Percentiles rank a stretch among this genome's conserved stretches.
These are phyloP conservation scores for Temnothorax longispinosus DNA, from an alignment of 1,140 invertebrate genomes.

Conservation along the genomic window DNA sequence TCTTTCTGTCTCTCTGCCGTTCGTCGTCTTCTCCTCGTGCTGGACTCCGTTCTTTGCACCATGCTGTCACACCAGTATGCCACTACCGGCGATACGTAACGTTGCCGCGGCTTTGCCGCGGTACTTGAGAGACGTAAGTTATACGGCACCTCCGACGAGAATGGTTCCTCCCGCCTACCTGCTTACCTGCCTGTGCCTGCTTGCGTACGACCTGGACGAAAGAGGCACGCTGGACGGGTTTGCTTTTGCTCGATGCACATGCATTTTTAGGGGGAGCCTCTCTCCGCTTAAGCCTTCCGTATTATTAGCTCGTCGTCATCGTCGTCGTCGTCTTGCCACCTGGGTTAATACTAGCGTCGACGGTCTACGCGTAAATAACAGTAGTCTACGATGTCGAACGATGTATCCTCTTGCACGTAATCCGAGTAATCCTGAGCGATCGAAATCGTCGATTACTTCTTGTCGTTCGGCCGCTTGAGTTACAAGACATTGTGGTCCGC, in stretches of 20 bases:
- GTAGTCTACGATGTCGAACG: neutral
- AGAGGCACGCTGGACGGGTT: conserved; percentile 44
- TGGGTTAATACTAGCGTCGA: conserved; percentile 19
- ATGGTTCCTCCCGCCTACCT: conserved; percentile 10
- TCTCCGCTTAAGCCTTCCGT: conserved; percentile 41
- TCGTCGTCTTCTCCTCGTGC: conserved; percentile 29
- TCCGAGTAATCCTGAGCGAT: neutral
- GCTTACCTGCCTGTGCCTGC: neutral
- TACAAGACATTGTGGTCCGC: neutral
- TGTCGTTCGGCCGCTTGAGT: neutral
- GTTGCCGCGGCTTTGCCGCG: conserved; percentile 39
- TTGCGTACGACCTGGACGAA: conserved; percentile 10
- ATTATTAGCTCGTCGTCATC: conserved; percentile 42
- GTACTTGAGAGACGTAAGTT: conserved; percentile 50
- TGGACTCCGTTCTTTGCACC: conserved; percentile 51
- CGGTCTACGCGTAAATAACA: conserved; percentile 32
- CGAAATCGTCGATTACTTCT: neutral
- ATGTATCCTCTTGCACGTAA: conserved; percentile 14
- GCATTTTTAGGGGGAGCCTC: conserved; percentile 29
- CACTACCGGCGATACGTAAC: conserved; percentile 57
- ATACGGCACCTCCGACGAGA: conserved; percentile 32
- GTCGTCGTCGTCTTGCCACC: conserved; percentile 1
- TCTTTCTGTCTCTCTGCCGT: conserved; percentile 7
- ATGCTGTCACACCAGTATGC: conserved; percentile 50
- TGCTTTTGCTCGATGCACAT: conserved; percentile 27